Evolutionary conservation across 2,888 invertebrate genomes (phyloP), one percentile per base, ranked within the genome.

Genomic region (Apodemia hepburni): DNA sequence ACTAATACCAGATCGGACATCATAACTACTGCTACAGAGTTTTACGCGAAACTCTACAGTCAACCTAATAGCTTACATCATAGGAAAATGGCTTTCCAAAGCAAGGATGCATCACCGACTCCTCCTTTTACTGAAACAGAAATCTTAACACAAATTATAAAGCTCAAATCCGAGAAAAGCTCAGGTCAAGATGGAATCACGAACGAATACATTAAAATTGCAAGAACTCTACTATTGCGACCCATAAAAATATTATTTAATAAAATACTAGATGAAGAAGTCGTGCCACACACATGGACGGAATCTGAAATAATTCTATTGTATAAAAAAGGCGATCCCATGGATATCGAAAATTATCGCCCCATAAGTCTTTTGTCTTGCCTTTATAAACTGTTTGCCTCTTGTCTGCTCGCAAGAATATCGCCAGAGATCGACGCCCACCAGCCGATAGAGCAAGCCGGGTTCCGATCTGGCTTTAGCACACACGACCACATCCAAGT

Each of bases 1-100:
- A 49, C 59, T 35, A 64, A 64, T 3, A 65, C 64, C 2, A 61
- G 62, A 5, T 54, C 38, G 6, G 66, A 69, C 27, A 62, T 70
- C 45, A 60, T 69, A 62, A 68, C 65, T n/a, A 18, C 47, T 17
- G 68, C 67, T 42, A 69, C 67, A 15, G 64, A 66, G 0, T 69
- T 67, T 49, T 68, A 71, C 49, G 38, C 59, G 29, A 54, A 66
- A 3, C 60, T 70, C 49, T 18, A 49, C 18, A 49, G 49, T 18
- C 49, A 49, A 49, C 9, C 18, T 0, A 49, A 49, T 18, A 2
- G 3, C 8, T 18, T 18, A 49, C 9, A 49, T 49, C 9, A 49
- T 17, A 18, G 3, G 18, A 18, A 49, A 49, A 17, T 11, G 9
- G 3, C 18, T 3, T 8, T 18, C 49, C 49, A 35, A 33, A n/a